Conservation (phyloP, 2,113 vertebrate species). For the Neogobius melanostomus region DNA sequence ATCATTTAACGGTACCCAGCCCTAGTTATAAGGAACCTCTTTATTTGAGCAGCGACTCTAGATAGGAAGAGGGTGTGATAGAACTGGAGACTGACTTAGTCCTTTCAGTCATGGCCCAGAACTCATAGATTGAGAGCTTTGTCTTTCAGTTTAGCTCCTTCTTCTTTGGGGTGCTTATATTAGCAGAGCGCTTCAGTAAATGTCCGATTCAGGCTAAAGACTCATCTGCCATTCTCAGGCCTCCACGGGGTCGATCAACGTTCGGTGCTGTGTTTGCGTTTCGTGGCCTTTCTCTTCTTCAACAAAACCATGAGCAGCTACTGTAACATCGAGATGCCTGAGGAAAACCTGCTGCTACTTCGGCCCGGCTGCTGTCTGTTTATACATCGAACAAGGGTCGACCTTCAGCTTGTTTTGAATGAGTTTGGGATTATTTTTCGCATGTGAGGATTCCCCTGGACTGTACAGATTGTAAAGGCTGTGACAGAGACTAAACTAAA, state of each 20-base stretch:
- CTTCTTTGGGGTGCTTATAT: not conserved
- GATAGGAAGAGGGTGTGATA: too few species aligned
- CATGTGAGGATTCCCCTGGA: not conserved
- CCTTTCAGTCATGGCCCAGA: too few species aligned
- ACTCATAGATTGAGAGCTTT: too few species aligned
- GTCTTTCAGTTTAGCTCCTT: too few species aligned
- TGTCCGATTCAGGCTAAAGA: not conserved
- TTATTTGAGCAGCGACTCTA: too few species aligned
- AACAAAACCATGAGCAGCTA: slow-evolving; percentile 23
- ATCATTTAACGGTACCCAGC: too few species aligned
- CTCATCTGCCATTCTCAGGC: not conserved
- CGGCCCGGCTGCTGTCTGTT: not conserved
- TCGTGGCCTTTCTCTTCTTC: slow-evolving; percentile 52
- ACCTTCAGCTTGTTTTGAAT: not conserved
- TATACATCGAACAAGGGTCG: not conserved
- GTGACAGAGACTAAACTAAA: too few species aligned
- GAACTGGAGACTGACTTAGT: too few species aligned
- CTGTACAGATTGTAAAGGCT: slow-evolving; percentile 23
- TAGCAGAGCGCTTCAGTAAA: not conserved
- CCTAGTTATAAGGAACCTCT: too few species aligned
- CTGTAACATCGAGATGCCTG: slow-evolving; percentile 57
- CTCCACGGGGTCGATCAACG: not conserved
- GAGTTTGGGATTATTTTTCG: not conserved
- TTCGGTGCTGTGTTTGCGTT: slow-evolving; percentile 57
- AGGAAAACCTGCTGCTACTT: slow-evolving; percentile 54